Conservation (phyloP, 2,113 vertebrate species). For the Thomomys bottae region DNA sequence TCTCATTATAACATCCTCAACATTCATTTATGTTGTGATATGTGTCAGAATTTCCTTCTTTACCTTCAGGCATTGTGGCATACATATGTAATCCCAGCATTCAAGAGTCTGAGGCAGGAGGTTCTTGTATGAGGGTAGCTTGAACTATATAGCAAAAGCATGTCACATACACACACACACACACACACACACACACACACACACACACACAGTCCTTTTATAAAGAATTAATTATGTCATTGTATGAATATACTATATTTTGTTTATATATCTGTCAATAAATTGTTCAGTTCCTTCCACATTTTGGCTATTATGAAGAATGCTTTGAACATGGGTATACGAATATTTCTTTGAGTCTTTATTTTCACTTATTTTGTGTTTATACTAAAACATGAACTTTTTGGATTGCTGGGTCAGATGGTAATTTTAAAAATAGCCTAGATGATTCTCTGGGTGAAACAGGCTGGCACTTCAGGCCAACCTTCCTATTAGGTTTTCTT, state of each 20-base stretch:
- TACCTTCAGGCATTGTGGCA: neutral
- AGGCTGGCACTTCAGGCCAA: too few species aligned
- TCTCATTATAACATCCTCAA: neutral
- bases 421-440: neutral
- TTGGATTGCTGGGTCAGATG: constrained; percentile 26
- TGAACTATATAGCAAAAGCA: neutral
- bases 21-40: neutral
- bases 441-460: too few species aligned
- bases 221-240: neutral
- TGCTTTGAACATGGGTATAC: neutral
- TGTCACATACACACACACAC: neutral
- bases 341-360: neutral
- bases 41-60: constrained; percentile 36
- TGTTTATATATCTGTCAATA: neutral
- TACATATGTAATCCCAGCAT: too few species aligned
- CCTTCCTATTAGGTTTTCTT: too few species aligned
- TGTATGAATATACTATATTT: neutral
- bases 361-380: constrained; percentile 25
- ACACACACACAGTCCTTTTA: neutral
- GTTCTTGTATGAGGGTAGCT: neutral
- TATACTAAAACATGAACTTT: constrained; percentile 3
- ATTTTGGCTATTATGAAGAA: constrained; percentile 22
- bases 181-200: neutral
- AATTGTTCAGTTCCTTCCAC: neutral
- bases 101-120: neutral